Evolutionary conservation across 2,113 vertebrate genomes (phyloP).

Genomic region (Uria aalge): DNA sequence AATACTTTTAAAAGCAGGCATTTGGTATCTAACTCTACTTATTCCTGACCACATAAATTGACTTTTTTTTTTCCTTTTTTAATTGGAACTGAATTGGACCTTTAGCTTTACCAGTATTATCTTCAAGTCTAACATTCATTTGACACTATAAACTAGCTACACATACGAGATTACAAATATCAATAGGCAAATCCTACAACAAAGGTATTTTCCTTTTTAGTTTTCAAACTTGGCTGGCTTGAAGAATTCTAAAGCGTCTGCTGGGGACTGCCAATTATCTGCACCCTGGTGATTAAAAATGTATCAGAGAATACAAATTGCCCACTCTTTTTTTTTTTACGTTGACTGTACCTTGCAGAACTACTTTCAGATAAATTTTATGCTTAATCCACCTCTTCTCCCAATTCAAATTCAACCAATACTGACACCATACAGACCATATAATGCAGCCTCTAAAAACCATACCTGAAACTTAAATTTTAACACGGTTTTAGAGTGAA

Average conservation of each 20-base stretch:
- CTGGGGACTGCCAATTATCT: neutral
- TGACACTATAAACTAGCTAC: neutral
- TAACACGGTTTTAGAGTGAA: neutral
- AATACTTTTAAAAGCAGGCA: neutral
- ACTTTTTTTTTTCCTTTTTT: neutral
- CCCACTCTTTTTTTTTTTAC: neutral
- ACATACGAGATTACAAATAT: neutral
- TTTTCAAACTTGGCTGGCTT: neutral
- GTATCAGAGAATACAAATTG: neutral
- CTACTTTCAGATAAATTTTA: neutral
- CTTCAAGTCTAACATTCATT: neutral
- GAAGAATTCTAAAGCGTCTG: neutral
- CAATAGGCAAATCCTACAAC: neutral
- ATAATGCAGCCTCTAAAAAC: neutral
- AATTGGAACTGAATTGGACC: neutral
- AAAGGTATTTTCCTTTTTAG: neutral
- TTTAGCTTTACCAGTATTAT: neutral
- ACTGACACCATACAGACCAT: neutral
- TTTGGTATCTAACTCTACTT: accelerated
- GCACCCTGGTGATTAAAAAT: neutral
- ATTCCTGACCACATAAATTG: neutral
- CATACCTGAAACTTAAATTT: neutral
- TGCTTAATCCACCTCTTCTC: neutral
- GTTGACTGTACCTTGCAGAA: neutral
- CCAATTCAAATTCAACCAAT: neutral